A percentile compares a stretch with the other conserved stretches of the same genome.
Evolutionary conservation across 2,113 vertebrate genomes (phyloP).

Genomic region (Syngnathus scovelli): DNA sequence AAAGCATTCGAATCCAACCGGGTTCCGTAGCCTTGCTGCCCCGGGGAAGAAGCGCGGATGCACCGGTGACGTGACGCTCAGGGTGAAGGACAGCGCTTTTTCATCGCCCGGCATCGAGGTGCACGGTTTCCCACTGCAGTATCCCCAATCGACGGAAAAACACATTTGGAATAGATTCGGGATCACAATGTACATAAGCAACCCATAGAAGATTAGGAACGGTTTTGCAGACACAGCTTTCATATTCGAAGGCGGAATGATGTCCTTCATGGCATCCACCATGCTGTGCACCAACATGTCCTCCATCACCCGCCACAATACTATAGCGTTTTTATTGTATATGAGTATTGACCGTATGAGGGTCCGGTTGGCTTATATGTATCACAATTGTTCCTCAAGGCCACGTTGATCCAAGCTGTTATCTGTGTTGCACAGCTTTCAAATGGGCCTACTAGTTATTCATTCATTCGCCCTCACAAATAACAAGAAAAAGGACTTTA

Average conservation of each 20-base stretch:
- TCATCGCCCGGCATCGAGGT: slow-evolving; percentile 52
- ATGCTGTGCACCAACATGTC: slow-evolving; percentile 5
- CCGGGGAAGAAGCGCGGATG: slow-evolving; percentile 23
- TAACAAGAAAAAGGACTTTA: slow-evolving; percentile 3
- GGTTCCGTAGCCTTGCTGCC: slow-evolving; percentile 2
- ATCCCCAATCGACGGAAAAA: slow-evolving; percentile 17
- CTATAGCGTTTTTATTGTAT: background rate
- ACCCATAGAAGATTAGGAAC: background rate
- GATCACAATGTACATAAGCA: background rate
- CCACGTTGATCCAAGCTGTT: slow-evolving; percentile 18
- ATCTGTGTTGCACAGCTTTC: slow-evolving; percentile 6
- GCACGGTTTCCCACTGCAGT: slow-evolving; percentile 37
- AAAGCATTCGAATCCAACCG: background rate
- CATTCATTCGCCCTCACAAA: background rate
- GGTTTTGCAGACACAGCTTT: background rate
- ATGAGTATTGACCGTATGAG: background rate
- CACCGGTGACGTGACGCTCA: slow-evolving; percentile 28
- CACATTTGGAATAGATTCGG: background rate
- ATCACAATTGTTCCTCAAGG: slow-evolving; percentile 20
- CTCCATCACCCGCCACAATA: background rate
- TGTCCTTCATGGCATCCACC: slow-evolving; percentile 53
- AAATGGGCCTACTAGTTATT: background rate
- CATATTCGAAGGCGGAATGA: slow-evolving; percentile 1
- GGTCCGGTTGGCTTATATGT: background rate
- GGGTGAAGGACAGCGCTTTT: slow-evolving; percentile 65